A percentile compares a stretch with the other conserved stretches of the same genome.
phyloP scores from a whole-genome alignment of 2,888 invertebrate genomes.

The Megalurothrips usitatus region DNA sequence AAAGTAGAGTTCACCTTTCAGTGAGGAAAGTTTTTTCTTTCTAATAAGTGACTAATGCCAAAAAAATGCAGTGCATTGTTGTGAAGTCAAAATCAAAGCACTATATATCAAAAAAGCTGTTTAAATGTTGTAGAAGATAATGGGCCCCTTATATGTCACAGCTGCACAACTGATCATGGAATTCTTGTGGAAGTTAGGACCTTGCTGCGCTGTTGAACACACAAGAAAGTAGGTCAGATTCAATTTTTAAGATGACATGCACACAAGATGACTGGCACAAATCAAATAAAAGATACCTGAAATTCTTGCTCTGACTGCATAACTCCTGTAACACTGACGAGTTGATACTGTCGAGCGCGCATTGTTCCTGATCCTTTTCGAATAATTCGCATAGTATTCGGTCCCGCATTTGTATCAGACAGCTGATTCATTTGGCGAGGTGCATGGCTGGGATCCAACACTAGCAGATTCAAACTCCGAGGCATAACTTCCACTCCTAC shows the following conservation, averaged over 20 bases:
- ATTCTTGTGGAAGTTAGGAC: background rate
- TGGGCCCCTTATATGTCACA: no score
- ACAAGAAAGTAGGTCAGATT: background rate
- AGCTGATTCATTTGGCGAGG: slow-evolving; percentile 71
- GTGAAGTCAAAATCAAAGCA: background rate
- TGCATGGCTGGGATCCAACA: slow-evolving; percentile 81
- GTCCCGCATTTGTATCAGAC: slow-evolving; percentile 54
- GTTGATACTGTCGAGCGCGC: slow-evolving; percentile 81
- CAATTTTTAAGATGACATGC: slow-evolving; percentile 11
- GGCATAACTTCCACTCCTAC: slow-evolving; percentile 77
- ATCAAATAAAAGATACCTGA: slow-evolving; percentile 52
- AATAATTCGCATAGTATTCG: slow-evolving; percentile 60
- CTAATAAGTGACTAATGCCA: background rate
- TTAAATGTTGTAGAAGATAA: no score
- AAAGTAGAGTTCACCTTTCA: background rate
- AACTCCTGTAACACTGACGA: slow-evolving; percentile 71
- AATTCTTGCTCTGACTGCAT: slow-evolving; percentile 69
- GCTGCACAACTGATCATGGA: background rate
- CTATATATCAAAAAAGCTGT: no score
- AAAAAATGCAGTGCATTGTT: slow-evolving; percentile 16
- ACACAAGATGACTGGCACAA: background rate
- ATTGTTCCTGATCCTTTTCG: slow-evolving; percentile 70
- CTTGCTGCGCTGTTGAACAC: background rate
- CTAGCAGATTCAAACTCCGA: slow-evolving; percentile 61
- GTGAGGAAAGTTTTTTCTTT: background rate